Evolutionary conservation across 2,113 vertebrate species (phyloP), one percentile per base, ranked within the genome.

Genomic region (Probosciger aterrimus): DNA sequence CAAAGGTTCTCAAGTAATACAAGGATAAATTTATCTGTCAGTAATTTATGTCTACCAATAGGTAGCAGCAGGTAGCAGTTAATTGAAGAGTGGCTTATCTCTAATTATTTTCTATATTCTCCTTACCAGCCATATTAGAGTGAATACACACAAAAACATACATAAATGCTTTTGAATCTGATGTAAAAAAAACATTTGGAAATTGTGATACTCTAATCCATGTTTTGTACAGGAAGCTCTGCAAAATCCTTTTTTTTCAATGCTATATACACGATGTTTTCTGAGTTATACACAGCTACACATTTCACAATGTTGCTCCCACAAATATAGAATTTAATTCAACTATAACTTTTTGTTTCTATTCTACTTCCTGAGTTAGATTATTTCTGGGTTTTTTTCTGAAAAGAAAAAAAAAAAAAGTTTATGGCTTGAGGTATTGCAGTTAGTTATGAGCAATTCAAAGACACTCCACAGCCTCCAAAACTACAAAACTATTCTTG

Each of bases 51-150:
- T 77, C 94, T 95, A 83, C 79, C 62, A 86, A 79, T 41, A 87
- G 62, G 65, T 39, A 96, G 93, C 96, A 95, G 92, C 81, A 97
- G 94, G 94, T 92, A 96, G 96, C 88, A 97, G 89, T 84, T 97
- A 97, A 97, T 91, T 90, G 89, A 91, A 97, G 94, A 96, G 92
- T 94, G 79, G 63, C 47, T 97, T 95, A 91, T 96, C 94, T 97
- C 95, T 96, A 96, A 96, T 97, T 96, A 87, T 92, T 95, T 80
- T 92, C 88, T 94, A 41, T 64, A 90, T 92, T 80, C 95, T 93
- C 91, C 86, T 96, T 69, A 94, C 68, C 70, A 95, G 79, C 59
- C 93, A 67, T 91, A 77, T 88, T 83, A 94, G 88, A 82, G 89
- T 7, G 83, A 91, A 88, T 50, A 86, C 16, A 75, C 60, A 82